phyloP scores from a whole-genome alignment of 2,113 vertebrate species.

The Heterotilapia buettikoferi region DNA sequence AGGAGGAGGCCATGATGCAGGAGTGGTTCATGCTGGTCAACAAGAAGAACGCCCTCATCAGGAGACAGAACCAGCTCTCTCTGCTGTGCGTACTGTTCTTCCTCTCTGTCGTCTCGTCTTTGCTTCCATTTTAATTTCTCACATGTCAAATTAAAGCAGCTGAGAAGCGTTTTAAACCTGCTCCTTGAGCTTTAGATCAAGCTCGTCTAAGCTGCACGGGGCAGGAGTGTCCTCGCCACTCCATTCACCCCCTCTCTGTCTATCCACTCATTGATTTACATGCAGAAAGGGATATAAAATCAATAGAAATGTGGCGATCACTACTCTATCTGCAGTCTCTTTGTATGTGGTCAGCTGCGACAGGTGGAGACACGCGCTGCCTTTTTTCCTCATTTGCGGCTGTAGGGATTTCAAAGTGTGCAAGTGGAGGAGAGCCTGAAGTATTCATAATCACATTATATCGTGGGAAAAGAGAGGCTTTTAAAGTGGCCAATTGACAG shows the following conservation, averaged over 20 bases:
- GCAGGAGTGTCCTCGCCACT: background rate
- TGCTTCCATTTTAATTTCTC: background rate
- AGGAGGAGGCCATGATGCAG: slow-evolving; percentile 99
- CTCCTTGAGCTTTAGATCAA: background rate
- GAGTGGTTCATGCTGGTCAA: slow-evolving; percentile 99
- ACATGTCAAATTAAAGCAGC: background rate
- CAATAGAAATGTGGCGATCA: slow-evolving; percentile 53
- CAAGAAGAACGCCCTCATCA: slow-evolving; percentile 98
- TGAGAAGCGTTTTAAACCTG: background rate
- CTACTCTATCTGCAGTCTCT: slow-evolving; percentile 42
- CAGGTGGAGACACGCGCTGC: slow-evolving; percentile 38
- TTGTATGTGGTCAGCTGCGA: slow-evolving; percentile 53
- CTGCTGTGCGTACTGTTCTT: slow-evolving; percentile 82
- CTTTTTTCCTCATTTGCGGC: slow-evolving; percentile 26
- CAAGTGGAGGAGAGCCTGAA: slow-evolving; percentile 66
- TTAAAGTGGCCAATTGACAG: slow-evolving; percentile 77
- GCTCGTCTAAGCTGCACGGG: background rate
- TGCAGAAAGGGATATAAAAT: slow-evolving; percentile 52
- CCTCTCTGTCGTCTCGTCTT: background rate
- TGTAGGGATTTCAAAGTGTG: slow-evolving; percentile 59
- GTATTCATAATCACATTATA: slow-evolving; percentile 79
- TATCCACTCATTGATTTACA: slow-evolving; percentile 62
- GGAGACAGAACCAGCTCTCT: slow-evolving; percentile 97
- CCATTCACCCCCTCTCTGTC: slow-evolving; percentile 24
- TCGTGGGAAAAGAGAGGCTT: slow-evolving; percentile 63